Evolutionary conservation across 2,797 vertebrate genomes (phyloP).

Genomic region (Sebastiscus tertius): DNA sequence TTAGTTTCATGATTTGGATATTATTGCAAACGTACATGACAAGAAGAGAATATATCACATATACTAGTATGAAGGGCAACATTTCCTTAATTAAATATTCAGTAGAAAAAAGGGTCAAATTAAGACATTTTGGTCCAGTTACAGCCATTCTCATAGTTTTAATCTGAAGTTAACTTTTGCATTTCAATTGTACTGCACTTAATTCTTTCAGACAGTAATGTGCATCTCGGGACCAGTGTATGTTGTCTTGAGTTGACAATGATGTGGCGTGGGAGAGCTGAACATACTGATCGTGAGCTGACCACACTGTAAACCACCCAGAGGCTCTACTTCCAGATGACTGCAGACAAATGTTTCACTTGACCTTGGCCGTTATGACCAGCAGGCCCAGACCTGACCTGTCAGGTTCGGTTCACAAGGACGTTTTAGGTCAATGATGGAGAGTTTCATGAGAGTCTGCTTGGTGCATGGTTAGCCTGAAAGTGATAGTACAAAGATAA

Average conservation of each 20-base stretch:
- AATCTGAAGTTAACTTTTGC: constrained; percentile 14
- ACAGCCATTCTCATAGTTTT: not conserved
- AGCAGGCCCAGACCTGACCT: constrained; percentile 38
- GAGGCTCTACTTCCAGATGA: constrained; percentile 66
- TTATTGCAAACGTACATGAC: constrained; percentile 7
- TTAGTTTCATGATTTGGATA: constrained; percentile 14
- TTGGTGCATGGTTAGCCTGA: constrained; percentile 25
- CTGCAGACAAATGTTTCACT: constrained; percentile 62
- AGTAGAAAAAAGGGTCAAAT: not conserved
- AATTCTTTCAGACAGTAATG: constrained; percentile 48
- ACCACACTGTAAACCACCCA: constrained; percentile 50
- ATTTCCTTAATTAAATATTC: not conserved
- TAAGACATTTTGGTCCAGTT: not conserved
- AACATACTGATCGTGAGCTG: constrained; percentile 50
- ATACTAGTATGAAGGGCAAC: not conserved
- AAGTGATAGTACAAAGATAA: constrained; percentile 40
- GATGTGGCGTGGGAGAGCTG: constrained; percentile 56
- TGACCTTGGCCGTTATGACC: constrained; percentile 54
- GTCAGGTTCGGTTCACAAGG: constrained; percentile 44
- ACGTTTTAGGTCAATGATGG: constrained; percentile 42
- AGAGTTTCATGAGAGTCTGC: constrained; percentile 30
- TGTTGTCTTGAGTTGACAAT: constrained; percentile 44
- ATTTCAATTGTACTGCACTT: constrained; percentile 12
- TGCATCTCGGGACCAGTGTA: constrained; percentile 25
- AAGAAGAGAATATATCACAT: not conserved